Conservation (phyloP, 2,113 vertebrate genomes). For the Sialia sialis region DNA sequence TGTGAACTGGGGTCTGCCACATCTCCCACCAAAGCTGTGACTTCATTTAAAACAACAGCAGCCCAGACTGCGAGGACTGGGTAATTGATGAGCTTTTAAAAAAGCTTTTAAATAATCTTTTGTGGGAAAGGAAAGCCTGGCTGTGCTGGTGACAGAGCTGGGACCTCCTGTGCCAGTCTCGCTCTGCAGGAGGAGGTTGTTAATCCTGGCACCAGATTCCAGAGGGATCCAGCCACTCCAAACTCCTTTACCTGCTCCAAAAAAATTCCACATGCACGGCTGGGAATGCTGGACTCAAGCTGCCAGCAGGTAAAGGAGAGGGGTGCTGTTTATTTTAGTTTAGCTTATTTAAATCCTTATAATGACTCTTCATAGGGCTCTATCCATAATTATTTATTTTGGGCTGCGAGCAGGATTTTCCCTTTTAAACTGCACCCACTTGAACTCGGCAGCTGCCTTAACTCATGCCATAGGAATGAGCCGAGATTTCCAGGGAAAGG, state of each 20-base stretch:
- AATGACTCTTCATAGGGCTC: neutral
- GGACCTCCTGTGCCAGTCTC: neutral
- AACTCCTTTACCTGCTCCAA: neutral
- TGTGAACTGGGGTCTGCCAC: constrained; percentile 8
- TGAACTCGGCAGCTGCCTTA: neutral
- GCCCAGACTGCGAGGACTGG: neutral
- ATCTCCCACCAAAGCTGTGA: constrained; percentile 41
- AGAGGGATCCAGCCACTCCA: neutral
- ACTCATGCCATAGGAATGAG: constrained; percentile 33
- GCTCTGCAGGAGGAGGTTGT: neutral
- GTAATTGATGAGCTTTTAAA: neutral
- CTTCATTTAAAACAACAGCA: neutral
- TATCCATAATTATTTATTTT: neutral
- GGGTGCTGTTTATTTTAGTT: neutral
- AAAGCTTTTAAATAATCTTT: neutral
- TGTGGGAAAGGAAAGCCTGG: neutral
- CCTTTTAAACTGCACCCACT: neutral
- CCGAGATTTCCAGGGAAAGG: constrained; percentile 20
- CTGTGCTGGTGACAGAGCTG: neutral
- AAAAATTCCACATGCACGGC: neutral
- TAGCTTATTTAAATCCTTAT: neutral
- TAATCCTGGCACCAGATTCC: neutral
- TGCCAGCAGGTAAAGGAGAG: neutral
- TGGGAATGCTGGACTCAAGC: neutral
- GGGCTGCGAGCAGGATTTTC: constrained; percentile 25